Percentiles rank a stretch among this genome's conserved stretches.
These are phyloP conservation scores for Trinorchestia longiramus DNA, from an alignment of 1,140 invertebrate species.

Conservation along the genomic window DNA sequence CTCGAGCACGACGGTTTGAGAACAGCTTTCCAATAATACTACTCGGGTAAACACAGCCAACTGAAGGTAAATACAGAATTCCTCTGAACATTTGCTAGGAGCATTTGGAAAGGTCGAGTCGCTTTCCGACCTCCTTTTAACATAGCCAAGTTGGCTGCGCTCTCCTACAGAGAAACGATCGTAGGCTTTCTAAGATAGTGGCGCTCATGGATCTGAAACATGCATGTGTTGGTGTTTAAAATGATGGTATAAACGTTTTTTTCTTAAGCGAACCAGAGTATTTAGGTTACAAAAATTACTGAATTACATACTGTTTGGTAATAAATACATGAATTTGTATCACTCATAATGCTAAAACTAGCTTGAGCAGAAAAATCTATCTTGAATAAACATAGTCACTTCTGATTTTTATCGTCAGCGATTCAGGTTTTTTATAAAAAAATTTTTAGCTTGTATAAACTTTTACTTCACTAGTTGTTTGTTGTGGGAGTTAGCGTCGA, in stretches of 20 bases:
- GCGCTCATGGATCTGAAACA: background rate
- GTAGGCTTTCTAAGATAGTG: background rate
- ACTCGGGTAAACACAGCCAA: background rate
- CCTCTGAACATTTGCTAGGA: background rate
- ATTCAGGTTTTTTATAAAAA: no score
- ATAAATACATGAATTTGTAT: no score
- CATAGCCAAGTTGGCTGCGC: background rate
- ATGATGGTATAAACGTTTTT: background rate
- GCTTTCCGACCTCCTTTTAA: background rate
- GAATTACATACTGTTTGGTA: no score
- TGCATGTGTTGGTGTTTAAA: background rate
- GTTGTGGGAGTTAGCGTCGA: no score
- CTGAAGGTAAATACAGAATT: conserved; percentile 9
- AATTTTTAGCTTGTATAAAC: no score
- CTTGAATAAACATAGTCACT: no score
- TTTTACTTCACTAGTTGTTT: no score
- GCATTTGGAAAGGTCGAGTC: conserved; percentile 6
- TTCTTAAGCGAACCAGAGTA: background rate
- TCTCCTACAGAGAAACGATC: background rate
- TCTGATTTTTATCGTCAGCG: no score
- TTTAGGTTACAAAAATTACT: background rate
- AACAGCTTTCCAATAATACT: conserved; percentile 9
- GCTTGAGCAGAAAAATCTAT: no score
- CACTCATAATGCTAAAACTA: no score
- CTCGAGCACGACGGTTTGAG: background rate